A percentile compares a stretch with the other conserved stretches of the same genome.
Conservation (phyloP, 2,797 vertebrate genomes). For the Arnoldichthys spilopterus region DNA sequence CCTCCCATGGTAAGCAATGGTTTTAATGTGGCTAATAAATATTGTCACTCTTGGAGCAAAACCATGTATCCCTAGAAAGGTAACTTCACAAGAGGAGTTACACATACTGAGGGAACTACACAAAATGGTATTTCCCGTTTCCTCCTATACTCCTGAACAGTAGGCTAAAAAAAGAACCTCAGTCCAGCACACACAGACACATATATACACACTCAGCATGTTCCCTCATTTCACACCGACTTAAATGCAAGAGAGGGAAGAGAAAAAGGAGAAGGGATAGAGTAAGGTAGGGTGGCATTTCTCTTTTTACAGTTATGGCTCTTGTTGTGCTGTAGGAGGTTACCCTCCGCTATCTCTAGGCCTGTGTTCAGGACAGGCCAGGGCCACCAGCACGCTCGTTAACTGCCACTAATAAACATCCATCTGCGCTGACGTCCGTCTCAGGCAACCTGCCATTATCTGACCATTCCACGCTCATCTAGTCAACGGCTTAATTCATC, state of each 20-base stretch:
- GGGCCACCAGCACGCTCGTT: constrained; percentile 35
- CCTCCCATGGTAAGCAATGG: too few species aligned
- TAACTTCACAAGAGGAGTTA: background rate
- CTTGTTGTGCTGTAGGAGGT: constrained; percentile 6
- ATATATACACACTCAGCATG: constrained; percentile 14
- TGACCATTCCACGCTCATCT: constrained; percentile 34
- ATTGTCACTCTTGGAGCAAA: too few species aligned
- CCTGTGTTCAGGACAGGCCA: constrained; percentile 16
- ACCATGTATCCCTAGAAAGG: background rate
- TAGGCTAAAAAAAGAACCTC: constrained; percentile 30
- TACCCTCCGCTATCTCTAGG: constrained; percentile 12
- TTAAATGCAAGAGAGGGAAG: background rate
- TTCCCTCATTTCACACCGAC: constrained; percentile 38
- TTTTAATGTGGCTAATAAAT: too few species aligned
- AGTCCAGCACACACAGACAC: background rate
- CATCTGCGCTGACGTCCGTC: constrained; percentile 31
- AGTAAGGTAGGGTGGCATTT: background rate
- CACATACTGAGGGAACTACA: constrained; percentile 5
- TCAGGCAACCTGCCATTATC: constrained; percentile 47
- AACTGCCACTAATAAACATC: constrained; percentile 43
- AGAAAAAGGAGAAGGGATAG: background rate
- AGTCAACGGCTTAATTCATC: constrained; percentile 43
- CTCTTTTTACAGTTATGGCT: constrained; percentile 23
- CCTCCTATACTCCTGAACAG: constrained; percentile 3
- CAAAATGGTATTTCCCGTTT: constrained; percentile 12